Evolutionary conservation across 2,113 vertebrate genomes (phyloP).

Genomic region (Chiloscyllium plagiosum): DNA sequence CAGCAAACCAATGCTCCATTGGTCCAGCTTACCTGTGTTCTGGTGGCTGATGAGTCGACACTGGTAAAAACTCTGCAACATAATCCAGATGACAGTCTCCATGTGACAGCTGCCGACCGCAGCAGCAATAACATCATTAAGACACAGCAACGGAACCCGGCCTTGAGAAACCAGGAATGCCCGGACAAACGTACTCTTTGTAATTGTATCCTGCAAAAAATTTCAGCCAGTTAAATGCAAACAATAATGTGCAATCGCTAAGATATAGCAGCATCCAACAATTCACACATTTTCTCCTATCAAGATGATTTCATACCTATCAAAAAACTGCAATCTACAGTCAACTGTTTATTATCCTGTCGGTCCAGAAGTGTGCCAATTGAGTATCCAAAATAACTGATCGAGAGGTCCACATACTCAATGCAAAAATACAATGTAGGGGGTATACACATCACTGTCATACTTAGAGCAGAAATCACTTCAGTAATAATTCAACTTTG

Average conservation of each 20-base stretch:
- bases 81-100: constrained; percentile 66
- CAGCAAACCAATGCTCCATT: not conserved
- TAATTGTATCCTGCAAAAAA: constrained; percentile 64
- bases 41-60: constrained; percentile 64
- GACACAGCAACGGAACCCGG: constrained; percentile 66
- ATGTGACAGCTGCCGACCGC: constrained; percentile 53
- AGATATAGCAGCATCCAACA: not conserved
- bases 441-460: too few species aligned
- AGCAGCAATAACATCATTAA: constrained; percentile 63
- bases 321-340: not conserved
- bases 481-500: too few species aligned
- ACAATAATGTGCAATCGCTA: not conserved
- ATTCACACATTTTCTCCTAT: not conserved
- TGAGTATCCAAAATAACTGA: too few species aligned
- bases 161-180: constrained; percentile 77
- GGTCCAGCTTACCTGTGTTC: constrained; percentile 67
- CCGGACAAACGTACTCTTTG: constrained; percentile 71
- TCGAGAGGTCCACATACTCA: too few species aligned
- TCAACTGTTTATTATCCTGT: too few species aligned
- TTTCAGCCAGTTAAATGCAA: not conserved
- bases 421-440: too few species aligned
- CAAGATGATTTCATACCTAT: not conserved
- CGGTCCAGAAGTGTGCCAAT: too few species aligned
- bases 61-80: constrained; percentile 77
- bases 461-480: too few species aligned